Conservation (phyloP, 2,113 vertebrate genomes). For the Balaeniceps rex region DNA sequence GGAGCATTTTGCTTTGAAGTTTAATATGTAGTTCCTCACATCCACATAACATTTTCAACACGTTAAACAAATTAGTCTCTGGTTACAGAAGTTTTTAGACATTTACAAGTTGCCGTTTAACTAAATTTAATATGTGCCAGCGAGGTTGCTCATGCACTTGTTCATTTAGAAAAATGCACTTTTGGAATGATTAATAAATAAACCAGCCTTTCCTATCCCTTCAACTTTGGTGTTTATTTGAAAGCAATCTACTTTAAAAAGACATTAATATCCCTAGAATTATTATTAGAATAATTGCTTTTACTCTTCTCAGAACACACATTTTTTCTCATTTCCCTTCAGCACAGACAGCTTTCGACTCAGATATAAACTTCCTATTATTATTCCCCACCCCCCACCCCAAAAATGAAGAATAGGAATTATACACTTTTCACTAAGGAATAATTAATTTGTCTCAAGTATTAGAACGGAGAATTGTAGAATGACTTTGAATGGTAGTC, state of each 20-base stretch:
- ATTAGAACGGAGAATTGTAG: constrained; percentile 96
- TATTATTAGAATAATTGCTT: constrained; percentile 97
- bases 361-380: constrained; percentile 88
- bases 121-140: constrained; percentile 77
- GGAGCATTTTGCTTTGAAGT: constrained; percentile 80
- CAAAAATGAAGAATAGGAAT: constrained; percentile 86
- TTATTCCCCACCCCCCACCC: constrained; percentile 76
- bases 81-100: constrained; percentile 81
- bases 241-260: constrained; percentile 89
- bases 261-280: constrained; percentile 88
- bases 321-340: constrained; percentile 92
- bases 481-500: constrained; percentile 94
- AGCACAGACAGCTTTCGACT: constrained; percentile 85
- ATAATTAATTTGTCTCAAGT: constrained; percentile 99
- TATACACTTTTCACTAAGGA: constrained; percentile 94
- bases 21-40: constrained; percentile 78
- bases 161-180: constrained; percentile 76
- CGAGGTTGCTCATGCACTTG: constrained; percentile 68
- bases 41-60: constrained; percentile 79
- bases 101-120: constrained; percentile 81
- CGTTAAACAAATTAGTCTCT: constrained; percentile 84
- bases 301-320: constrained; percentile 81
- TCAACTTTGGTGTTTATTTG: constrained; percentile 84
- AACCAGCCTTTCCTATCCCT: constrained; percentile 71
- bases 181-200: constrained; percentile 80